Percentiles rank a stretch among this genome's conserved stretches.
Conservation (phyloP, 30 jellyfish, hydroid and myxozoan species). For the Sanderia malayensis region DNA sequence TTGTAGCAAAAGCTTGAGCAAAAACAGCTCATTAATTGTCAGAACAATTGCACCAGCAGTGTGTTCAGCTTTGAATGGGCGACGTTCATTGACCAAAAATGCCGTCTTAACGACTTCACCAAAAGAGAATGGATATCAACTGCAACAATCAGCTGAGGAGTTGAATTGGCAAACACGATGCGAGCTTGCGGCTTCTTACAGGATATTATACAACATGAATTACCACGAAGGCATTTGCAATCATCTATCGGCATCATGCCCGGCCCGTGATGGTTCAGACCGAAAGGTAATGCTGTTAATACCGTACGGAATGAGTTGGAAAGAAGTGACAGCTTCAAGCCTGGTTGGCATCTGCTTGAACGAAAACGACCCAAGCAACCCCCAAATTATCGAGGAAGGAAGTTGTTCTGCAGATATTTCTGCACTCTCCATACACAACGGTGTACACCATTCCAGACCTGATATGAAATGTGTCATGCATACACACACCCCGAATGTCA, state of each 20-base stretch:
- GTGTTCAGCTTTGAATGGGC: too few species aligned
- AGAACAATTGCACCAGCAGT: too few species aligned
- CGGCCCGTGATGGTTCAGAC: slow-evolving; percentile 67
- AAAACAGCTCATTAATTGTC: too few species aligned
- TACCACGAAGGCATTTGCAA: slow-evolving; percentile 69
- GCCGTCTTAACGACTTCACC: too few species aligned
- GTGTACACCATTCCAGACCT: slow-evolving; percentile 43
- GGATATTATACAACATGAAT: slow-evolving; percentile 45
- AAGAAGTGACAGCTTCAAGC: slow-evolving; percentile 66
- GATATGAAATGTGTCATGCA: slow-evolving; percentile 44
- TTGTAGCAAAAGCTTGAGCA: too few species aligned
- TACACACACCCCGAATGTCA: slow-evolving; percentile 40
- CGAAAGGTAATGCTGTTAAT: slow-evolving; percentile 51
- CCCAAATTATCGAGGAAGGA: slow-evolving; percentile 46
- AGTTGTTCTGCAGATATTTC: slow-evolving; percentile 57
- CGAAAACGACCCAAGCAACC: slow-evolving; percentile 31
- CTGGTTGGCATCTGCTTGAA: slow-evolving; percentile 50
- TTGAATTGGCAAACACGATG: slow-evolving; percentile 66
- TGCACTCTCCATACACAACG: slow-evolving; percentile 63
- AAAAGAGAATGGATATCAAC: too few species aligned
- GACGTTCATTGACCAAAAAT: too few species aligned
- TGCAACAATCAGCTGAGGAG: slow-evolving; percentile 20
- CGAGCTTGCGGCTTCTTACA: slow-evolving; percentile 68
- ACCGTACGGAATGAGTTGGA: slow-evolving; percentile 66
- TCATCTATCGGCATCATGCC: slow-evolving; percentile 67